Evolutionary conservation across 2,888 invertebrate genomes (phyloP).

Genomic region (Leucophora obtusa): DNA sequence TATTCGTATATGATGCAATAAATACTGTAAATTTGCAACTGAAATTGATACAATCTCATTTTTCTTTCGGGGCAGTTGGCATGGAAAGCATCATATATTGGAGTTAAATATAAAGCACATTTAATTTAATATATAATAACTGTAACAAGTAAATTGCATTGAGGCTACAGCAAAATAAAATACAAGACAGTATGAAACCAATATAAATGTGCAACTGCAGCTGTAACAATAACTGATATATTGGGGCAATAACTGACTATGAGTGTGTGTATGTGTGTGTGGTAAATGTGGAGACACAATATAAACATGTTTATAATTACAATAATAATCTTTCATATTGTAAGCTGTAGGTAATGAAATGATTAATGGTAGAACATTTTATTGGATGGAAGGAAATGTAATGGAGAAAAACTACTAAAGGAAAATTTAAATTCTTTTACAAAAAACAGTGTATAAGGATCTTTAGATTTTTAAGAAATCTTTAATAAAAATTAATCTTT

Average conservation of each 20-base stretch:
- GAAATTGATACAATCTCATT: too few species aligned
- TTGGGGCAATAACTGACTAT: background rate
- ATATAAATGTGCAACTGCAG: background rate
- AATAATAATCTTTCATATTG: background rate
- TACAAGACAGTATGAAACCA: background rate
- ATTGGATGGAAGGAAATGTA: slow-evolving; percentile 15
- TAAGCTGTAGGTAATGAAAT: slow-evolving; percentile 26
- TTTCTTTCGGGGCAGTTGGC: too few species aligned
- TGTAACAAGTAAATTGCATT: slow-evolving; percentile 10
- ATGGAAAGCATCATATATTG: too few species aligned
- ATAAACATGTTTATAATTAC: background rate
- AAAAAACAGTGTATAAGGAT: too few species aligned
- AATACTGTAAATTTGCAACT: too few species aligned
- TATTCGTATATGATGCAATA: too few species aligned
- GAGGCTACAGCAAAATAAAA: slow-evolving; percentile 7
- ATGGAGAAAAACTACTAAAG: background rate
- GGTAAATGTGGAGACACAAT: background rate
- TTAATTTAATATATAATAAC: too few species aligned
- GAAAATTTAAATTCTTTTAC: too few species aligned
- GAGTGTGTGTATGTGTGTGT: background rate
- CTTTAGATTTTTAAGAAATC: too few species aligned
- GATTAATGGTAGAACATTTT: slow-evolving; percentile 21
- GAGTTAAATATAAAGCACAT: too few species aligned
- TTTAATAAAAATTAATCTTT: too few species aligned
- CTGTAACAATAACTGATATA: background rate